A percentile compares a stretch with the other conserved stretches of the same genome.
These are phyloP conservation scores for Napeogenes inachia DNA, from an alignment of 2,888 invertebrate species.

Conservation along the genomic window DNA sequence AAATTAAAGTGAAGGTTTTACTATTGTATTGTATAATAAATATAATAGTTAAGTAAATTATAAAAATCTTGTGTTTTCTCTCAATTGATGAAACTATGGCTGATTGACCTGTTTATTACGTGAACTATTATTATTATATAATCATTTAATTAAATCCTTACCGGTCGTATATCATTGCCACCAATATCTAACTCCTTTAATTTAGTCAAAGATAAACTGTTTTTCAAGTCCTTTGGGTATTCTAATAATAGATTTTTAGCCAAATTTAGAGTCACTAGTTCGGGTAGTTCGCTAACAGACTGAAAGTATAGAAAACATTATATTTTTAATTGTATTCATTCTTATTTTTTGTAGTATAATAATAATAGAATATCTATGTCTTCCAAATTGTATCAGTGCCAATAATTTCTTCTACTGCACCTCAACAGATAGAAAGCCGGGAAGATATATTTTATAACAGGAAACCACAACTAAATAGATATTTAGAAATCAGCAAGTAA, in stretches of 20 bases:
- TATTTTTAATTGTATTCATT: too few relatives aligned
- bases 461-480: too few relatives aligned
- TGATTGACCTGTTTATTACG: not conserved
- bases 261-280: slow-evolving; percentile 53
- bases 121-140: not conserved
- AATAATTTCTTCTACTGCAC: too few relatives aligned
- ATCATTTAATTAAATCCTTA: slow-evolving; percentile 34
- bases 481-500: too few relatives aligned
- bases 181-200: slow-evolving; percentile 66
- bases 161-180: slow-evolving; percentile 69
- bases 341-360: slow-evolving; percentile 3
- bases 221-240: slow-evolving; percentile 66
- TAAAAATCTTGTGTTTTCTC: too few relatives aligned
- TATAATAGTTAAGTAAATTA: too few relatives aligned
- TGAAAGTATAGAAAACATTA: slow-evolving; percentile 42
- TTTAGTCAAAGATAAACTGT: slow-evolving; percentile 55
- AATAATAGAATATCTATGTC: not conserved
- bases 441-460: too few relatives aligned
- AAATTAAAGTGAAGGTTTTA: not conserved
- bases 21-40: too few relatives aligned
- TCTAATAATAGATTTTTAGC: slow-evolving; percentile 63
- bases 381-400: too few relatives aligned
- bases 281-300: slow-evolving; percentile 65
- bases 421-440: too few relatives aligned
- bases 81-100: too few relatives aligned